A percentile compares a stretch with the other conserved stretches of the same genome.
These are phyloP conservation scores for Ommatoiulus sabulosus DNA, from an alignment of 2,888 invertebrate genomes.

Conservation along the genomic window DNA sequence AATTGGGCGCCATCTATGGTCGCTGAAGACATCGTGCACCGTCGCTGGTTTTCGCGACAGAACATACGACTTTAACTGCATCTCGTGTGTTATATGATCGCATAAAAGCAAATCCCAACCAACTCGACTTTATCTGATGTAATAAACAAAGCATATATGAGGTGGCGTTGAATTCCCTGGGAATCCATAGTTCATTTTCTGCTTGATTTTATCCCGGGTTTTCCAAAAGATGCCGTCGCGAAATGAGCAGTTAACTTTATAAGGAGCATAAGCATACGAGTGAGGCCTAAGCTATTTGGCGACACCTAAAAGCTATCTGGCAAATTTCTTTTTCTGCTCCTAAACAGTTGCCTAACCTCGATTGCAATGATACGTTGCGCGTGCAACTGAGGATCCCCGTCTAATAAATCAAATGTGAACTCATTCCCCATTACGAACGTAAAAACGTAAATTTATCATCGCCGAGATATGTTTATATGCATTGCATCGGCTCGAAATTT, in stretches of 20 bases:
- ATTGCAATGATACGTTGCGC: constrained; percentile 6
- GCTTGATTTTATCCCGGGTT: constrained; percentile 37
- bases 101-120: constrained; percentile 45
- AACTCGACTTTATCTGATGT: constrained; percentile 9
- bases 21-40: not conserved
- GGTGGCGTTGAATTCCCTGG: constrained; percentile 45
- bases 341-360: constrained; percentile 19
- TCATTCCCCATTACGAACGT: constrained; percentile 47
- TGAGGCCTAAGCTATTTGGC: not conserved
- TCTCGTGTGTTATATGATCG: not conserved
- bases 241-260: constrained; percentile 16
- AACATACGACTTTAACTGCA: not conserved
- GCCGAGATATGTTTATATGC: not conserved
- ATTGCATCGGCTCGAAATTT: not conserved
- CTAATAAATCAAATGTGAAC: constrained; percentile 39
- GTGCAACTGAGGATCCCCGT: constrained; percentile 29
- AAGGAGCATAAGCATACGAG: not conserved
- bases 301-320: constrained; percentile 37
- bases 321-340: constrained; percentile 20
- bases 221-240: not conserved
- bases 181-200: constrained; percentile 39
- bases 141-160: constrained; percentile 43
- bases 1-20: constrained; percentile 16
- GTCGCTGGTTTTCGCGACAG: not conserved
- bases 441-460: constrained; percentile 46